phyloP scores from a whole-genome alignment of 2,888 invertebrate genomes.

The Halictus ligatus region DNA sequence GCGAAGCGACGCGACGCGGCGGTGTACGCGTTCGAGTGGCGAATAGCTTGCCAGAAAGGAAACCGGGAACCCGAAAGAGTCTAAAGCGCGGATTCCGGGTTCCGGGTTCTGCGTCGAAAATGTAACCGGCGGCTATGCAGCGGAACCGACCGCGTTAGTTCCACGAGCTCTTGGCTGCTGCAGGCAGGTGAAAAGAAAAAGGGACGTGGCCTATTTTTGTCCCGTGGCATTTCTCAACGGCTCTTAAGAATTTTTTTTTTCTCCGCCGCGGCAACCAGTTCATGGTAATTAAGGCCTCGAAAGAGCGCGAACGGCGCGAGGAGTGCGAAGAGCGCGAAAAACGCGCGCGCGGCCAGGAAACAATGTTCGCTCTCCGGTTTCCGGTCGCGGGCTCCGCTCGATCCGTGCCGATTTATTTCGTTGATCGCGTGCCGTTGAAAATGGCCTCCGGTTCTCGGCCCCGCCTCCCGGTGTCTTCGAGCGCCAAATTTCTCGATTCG shows the following conservation, averaged over 20 bases:
- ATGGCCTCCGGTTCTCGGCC: background rate
- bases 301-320: constrained; percentile 36
- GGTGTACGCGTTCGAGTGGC: background rate
- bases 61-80: constrained; percentile 41
- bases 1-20: background rate
- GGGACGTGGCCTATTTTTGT: constrained; percentile 71
- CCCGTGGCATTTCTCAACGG: constrained; percentile 64
- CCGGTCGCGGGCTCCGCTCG: constrained; percentile 30
- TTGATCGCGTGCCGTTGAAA: constrained; percentile 11
- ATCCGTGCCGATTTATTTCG: constrained; percentile 26
- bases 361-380: constrained; percentile 59
- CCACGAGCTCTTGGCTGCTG: constrained; percentile 57
- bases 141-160: constrained; percentile 19
- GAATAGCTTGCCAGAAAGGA: background rate
- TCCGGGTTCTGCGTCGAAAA: constrained; percentile 35
- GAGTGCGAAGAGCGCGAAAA: constrained; percentile 6
- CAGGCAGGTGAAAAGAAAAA: constrained; percentile 62
- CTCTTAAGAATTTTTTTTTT: constrained; percentile 66
- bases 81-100: constrained; percentile 21
- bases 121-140: constrained; percentile 48
- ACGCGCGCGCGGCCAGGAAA: constrained; percentile 58
- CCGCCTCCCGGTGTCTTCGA: background rate
- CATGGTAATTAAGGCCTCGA: constrained; percentile 65
- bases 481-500: background rate
- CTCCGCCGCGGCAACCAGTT: constrained; percentile 50